These are phyloP conservation scores for Poecile atricapillus DNA, from an alignment of 2,113 vertebrate species.

Conservation along the genomic window DNA sequence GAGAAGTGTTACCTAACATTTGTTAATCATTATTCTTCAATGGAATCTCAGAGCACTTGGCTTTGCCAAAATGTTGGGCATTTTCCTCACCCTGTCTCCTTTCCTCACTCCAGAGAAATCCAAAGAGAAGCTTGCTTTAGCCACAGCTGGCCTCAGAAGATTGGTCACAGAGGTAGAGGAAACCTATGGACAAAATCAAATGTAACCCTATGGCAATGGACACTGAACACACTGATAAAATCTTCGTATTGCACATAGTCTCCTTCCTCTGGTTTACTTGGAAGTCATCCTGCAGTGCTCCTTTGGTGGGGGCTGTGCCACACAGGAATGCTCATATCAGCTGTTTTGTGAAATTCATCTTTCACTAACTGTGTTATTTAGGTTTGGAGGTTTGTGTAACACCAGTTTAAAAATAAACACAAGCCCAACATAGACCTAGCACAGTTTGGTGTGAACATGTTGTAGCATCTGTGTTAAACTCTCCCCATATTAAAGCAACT, in stretches of 20 bases:
- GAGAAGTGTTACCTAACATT: neutral
- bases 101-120: neutral
- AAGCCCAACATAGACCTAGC: neutral
- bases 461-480: neutral
- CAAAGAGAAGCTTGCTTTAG: neutral
- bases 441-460: neutral
- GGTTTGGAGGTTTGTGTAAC: neutral
- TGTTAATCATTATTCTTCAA: conserved; percentile 1
- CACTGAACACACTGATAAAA: neutral
- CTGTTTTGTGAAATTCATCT: neutral
- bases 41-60: neutral
- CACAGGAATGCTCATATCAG: neutral
- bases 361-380: neutral
- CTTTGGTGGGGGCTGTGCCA: neutral
- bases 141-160: neutral
- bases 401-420: neutral
- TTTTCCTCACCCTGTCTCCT: neutral
- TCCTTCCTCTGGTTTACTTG: neutral
- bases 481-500: rapidly evolving
- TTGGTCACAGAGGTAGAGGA: neutral
- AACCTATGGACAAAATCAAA: neutral
- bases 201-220: neutral
- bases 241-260: rapidly evolving
- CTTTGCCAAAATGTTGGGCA: neutral
- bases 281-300: neutral